These are phyloP conservation scores for Thysanoteuthis rhombus DNA, from an alignment of 2,888 invertebrate species.

Conservation along the genomic window DNA sequence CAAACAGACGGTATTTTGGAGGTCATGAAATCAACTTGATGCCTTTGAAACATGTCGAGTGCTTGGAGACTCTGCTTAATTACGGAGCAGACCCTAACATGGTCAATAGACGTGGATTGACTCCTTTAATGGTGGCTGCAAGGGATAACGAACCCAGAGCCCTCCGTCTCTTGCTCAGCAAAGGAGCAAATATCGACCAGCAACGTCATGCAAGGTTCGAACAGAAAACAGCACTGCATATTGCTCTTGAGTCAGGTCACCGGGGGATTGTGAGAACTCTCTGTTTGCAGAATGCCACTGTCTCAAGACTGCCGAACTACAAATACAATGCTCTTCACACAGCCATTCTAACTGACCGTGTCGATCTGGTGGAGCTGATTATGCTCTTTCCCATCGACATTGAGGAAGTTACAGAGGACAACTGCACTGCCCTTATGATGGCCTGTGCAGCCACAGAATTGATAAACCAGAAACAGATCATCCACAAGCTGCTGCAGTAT, in stretches of 20 bases:
- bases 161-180: slow-evolving; percentile 75
- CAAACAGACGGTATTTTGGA: slow-evolving; percentile 90
- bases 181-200: slow-evolving; percentile 87
- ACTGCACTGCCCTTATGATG: slow-evolving; percentile 67
- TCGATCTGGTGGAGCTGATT: slow-evolving; percentile 58
- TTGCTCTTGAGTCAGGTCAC: slow-evolving; percentile 83
- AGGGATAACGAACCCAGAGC: slow-evolving; percentile 66
- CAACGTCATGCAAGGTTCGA: slow-evolving; percentile 87
- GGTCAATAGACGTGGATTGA: slow-evolving; percentile 85
- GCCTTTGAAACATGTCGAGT: slow-evolving; percentile 80
- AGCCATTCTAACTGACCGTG: slow-evolving; percentile 75
- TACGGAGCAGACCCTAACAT: slow-evolving; percentile 90
- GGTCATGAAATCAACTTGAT: slow-evolving; percentile 90
- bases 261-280: slow-evolving; percentile 79
- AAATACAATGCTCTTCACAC: slow-evolving; percentile 84
- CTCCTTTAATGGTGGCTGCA: slow-evolving; percentile 91
- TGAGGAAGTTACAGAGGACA: slow-evolving; percentile 67
- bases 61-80: slow-evolving; percentile 81
- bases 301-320: slow-evolving; percentile 74
- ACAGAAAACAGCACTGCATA: slow-evolving; percentile 86
- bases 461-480: slow-evolving; percentile 53
- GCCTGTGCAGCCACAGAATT: slow-evolving; percentile 63
- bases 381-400: slow-evolving; percentile 69
- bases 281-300: slow-evolving; percentile 82
- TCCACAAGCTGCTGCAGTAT: slow-evolving; percentile 53